Conservation (phyloP, 2,113 vertebrate genomes). For the Dicaeum eximium region DNA sequence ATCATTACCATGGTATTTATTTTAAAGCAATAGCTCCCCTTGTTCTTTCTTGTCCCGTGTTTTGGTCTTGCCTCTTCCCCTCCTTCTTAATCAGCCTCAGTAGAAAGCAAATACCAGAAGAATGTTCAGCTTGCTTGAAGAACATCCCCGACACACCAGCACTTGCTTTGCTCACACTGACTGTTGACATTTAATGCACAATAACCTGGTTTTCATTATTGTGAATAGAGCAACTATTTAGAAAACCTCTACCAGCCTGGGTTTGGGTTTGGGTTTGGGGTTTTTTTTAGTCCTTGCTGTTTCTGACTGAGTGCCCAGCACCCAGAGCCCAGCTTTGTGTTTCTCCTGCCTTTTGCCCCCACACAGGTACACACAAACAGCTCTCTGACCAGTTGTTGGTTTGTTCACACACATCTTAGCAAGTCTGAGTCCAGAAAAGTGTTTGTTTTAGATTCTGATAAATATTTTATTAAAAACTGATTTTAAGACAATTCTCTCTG, state of each 20-base stretch:
- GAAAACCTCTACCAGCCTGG: background rate
- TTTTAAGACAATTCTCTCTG: constrained; percentile 36
- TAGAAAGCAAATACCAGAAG: background rate
- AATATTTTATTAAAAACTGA: constrained; percentile 70
- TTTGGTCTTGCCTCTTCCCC: background rate
- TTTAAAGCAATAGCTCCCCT: constrained; percentile 27
- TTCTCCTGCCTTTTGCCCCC: background rate
- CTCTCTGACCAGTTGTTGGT: background rate
- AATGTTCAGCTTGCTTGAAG: background rate
- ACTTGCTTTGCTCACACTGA: background rate
- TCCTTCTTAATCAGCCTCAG: background rate
- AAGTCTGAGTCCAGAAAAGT: constrained; percentile 37
- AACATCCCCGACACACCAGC: background rate
- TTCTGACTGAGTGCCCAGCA: background rate
- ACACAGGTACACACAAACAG: background rate
- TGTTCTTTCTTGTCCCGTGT: background rate
- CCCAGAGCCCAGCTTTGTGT: background rate
- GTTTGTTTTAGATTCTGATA: constrained; percentile 54
- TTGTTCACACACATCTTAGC: constrained; percentile 8
- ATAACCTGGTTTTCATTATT: background rate
- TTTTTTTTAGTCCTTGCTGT: background rate
- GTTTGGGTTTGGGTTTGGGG: background rate
- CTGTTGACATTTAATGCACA: background rate
- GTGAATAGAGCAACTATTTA: background rate
- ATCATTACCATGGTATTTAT: constrained; percentile 56